Evolutionary conservation across 1,140 invertebrate genomes (phyloP).

Genomic region (Oppia nitens): DNA sequence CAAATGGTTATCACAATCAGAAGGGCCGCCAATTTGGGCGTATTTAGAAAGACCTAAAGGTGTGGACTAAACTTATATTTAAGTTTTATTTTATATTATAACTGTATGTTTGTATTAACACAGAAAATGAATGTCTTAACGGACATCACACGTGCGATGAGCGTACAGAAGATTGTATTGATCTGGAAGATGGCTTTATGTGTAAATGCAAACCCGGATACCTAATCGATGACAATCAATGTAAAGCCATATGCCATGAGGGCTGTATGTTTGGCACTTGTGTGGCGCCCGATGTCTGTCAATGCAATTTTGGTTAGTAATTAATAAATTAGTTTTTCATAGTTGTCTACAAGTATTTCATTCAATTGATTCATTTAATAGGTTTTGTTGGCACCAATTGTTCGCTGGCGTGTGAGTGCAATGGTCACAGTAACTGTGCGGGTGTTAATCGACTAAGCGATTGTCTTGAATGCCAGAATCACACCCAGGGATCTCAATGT

Average conservation of each 20-base stretch:
- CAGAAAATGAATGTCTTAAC: constrained; percentile 83
- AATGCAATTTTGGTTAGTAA: constrained; percentile 63
- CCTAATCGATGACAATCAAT: constrained; percentile 34
- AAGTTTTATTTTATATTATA: background rate
- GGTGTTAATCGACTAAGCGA: constrained; percentile 60
- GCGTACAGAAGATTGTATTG: constrained; percentile 64
- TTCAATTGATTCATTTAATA: background rate
- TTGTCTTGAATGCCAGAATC: constrained; percentile 73
- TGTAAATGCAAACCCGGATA: constrained; percentile 74
- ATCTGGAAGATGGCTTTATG: constrained; percentile 52
- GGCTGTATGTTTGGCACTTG: constrained; percentile 77
- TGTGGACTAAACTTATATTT: background rate
- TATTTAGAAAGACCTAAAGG: constrained; percentile 56
- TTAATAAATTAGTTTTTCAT: background rate
- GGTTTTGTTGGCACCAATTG: constrained; percentile 77
- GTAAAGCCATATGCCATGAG: constrained; percentile 65
- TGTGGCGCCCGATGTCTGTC: constrained; percentile 61
- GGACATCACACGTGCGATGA: constrained; percentile 73
- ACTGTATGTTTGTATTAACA: constrained; percentile 19
- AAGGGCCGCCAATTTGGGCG: constrained; percentile 41
- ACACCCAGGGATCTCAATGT: constrained; percentile 63
- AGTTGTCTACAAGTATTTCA: background rate
- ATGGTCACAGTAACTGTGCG: constrained; percentile 78
- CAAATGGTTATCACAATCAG: constrained; percentile 15
- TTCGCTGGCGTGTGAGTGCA: constrained; percentile 79